Base-by-base conservation (phyloP, 35 echinoderm and acorn worm genomes). In the Patiria miniata region DNA sequence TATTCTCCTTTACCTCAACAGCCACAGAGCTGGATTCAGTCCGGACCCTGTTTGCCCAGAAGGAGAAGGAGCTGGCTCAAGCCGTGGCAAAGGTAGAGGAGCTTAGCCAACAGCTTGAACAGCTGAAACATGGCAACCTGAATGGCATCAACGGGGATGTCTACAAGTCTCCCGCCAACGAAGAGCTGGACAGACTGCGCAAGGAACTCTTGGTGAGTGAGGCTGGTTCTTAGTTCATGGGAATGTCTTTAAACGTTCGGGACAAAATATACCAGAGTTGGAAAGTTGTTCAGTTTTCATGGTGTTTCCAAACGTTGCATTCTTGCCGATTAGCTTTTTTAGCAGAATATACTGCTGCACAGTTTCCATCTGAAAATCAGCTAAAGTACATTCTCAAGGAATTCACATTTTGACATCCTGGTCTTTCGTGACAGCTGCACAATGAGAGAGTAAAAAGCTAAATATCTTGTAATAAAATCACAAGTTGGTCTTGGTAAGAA, bases 51-150 rank as follows among this genome's bases (percentile, higher is more conserved):
- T 99, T 99, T 77, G 61, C 81, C 16, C 92, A 99, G 85, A 99
- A 99, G 52, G 96, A 99, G 93, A 90, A 90, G 53, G 96, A 99
- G 54, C 65, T 99, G 7, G 92, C 89, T 15, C 57, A 77, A 28
- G 93, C 92, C 30, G 87, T 99, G 33, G 89, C 96, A 19, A 99
- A 99, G 77, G 96, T 99, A 17, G 96, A 99, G 23, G 93, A 99
- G 40, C 82, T 99, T 78, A 92, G 92, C 5, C 86, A 89, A 0
- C 92, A 99, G 83, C 73, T 99, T 28, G 93, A 99, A 42, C 60
- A 91, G 54, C 78, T 99, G 55, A 82, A 83, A 68, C 86, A 77
- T 19, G 90, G 82, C 29, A 61, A 95, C 34, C 38, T 91, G 34
- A 91, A 91, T 65, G 83, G 69, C 2, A 17, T 85, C 12, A 85